Base-by-base conservation (phyloP, 1,140 invertebrate species). In the Araneus ventricosus region DNA sequence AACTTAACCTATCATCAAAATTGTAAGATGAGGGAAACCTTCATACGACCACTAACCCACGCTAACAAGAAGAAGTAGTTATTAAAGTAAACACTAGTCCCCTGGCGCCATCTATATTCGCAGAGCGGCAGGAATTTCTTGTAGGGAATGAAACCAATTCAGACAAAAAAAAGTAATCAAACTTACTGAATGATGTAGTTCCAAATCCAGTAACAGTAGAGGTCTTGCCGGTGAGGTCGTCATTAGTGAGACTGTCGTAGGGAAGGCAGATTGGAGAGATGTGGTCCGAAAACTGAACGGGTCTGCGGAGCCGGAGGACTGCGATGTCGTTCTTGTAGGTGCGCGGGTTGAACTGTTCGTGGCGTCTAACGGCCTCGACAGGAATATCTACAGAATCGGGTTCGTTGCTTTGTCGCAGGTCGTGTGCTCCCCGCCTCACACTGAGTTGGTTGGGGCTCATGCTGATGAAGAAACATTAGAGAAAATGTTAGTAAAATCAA, bases 141-240 rank as follows among this genome's bases (percentile, higher is more conserved):
- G n/a, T n/a, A n/a, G n/a, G n/a, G n/a, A n/a, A n/a, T n/a, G n/a
- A n/a, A n/a, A n/a, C n/a, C n/a, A n/a, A n/a, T n/a, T n/a, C n/a
- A n/a, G n/a, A n/a, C n/a, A n/a, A n/a, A n/a, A n/a, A n/a, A n/a
- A n/a, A n/a, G n/a, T n/a, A n/a, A n/a, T n/a, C 0, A 27, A 41
- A 94, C 93, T 93, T 52, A 94, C 94, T 91, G 57, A 94, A 94
- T 7, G 67, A 30, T 0, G 67, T 88, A 3, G 93, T 94, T 86
- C 97, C 97, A 97, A 97, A 97, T 88, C 97, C 97, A 97, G 92
- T 93, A 14, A 95, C 94, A 41, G 85, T 93, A 4, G 94, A 92
- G 8, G 75, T 93, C 59, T 88, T 93, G 17, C 84, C 88, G n/a
- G 87, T 92, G 6, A 94, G 85, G 59, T 94, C 90, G 4, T 94